Evolutionary conservation across 2,797 vertebrate species (phyloP).

Genomic region (Dicrostonyx torquatus): DNA sequence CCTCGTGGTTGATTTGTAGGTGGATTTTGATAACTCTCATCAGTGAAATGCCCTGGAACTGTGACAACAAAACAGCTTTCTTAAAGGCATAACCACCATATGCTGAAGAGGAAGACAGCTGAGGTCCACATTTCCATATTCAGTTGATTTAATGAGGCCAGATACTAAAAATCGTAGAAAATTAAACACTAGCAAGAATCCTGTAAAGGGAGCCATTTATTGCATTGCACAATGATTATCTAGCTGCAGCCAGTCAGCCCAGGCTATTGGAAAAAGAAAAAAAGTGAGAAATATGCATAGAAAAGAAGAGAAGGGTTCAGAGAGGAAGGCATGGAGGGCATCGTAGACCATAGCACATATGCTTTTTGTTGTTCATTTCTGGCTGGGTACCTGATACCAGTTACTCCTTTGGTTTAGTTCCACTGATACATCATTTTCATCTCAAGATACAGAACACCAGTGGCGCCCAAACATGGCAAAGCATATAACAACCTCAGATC

Average conservation of each 20-base stretch:
- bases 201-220: slow-evolving; percentile 44
- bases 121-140: slow-evolving; percentile 56
- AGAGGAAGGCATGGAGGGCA: background rate
- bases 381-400: background rate
- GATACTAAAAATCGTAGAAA: slow-evolving; percentile 43
- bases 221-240: slow-evolving; percentile 28
- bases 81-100: slow-evolving; percentile 67
- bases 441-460: slow-evolving; percentile 21
- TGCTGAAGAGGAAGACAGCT: slow-evolving; percentile 70
- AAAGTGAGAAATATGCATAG: background rate
- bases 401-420: slow-evolving; percentile 16
- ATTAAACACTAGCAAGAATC: slow-evolving; percentile 53
- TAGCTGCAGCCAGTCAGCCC: background rate
- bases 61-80: slow-evolving; percentile 37
- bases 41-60: slow-evolving; percentile 73
- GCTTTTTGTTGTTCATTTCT: background rate
- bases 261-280: background rate
- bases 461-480: background rate
- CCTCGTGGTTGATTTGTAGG: slow-evolving; percentile 76
- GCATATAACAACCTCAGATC: background rate
- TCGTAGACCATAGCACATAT: background rate
- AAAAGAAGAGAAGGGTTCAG: background rate
- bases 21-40: slow-evolving; percentile 75
- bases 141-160: slow-evolving; percentile 57
- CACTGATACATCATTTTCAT: slow-evolving; percentile 45